Evolutionary conservation across 2,797 vertebrate genomes (phyloP).

Genomic region (Sebastes trivittatus): DNA sequence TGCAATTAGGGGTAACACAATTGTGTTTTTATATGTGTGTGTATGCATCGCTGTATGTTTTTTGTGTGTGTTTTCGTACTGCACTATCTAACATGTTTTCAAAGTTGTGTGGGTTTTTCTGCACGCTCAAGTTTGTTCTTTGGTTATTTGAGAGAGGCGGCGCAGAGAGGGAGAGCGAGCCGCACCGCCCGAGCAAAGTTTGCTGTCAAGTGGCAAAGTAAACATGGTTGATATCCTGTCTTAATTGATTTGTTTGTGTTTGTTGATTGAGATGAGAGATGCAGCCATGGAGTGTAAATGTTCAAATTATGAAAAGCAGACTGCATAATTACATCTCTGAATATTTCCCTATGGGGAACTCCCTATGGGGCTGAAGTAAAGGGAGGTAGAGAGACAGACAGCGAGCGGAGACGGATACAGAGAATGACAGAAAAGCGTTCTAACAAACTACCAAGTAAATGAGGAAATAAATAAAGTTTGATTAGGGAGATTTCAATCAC

Average conservation of each 20-base stretch:
- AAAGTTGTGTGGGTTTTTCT: slow-evolving; percentile 19
- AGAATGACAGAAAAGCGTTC: slow-evolving; percentile 32
- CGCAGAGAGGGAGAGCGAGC: not conserved
- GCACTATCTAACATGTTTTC: slow-evolving; percentile 1
- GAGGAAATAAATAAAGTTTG: slow-evolving; percentile 44
- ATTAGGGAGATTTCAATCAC: slow-evolving; percentile 51
- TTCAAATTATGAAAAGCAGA: slow-evolving; percentile 75
- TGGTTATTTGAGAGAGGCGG: slow-evolving; percentile 23
- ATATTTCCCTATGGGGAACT: slow-evolving; percentile 70
- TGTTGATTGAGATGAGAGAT: slow-evolving; percentile 74
- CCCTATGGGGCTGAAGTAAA: slow-evolving; percentile 43
- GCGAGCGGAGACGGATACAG: slow-evolving; percentile 18
- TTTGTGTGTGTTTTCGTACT: slow-evolving; percentile 14
- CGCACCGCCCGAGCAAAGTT: slow-evolving; percentile 41
- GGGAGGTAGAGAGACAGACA: slow-evolving; percentile 39
- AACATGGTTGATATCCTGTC: slow-evolving; percentile 64
- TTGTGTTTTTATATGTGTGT: slow-evolving; percentile 31
- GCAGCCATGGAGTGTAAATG: slow-evolving; percentile 68
- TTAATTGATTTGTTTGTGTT: slow-evolving; percentile 77
- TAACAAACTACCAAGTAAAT: slow-evolving; percentile 42
- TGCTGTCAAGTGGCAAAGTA: slow-evolving; percentile 52
- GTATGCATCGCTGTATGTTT: not conserved
- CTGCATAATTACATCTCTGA: slow-evolving; percentile 71
- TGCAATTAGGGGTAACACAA: slow-evolving; percentile 76
- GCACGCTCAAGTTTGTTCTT: slow-evolving; percentile 20